Evolutionary conservation across 2,797 vertebrate species (phyloP).

Genomic region (Crocidura indochinensis): DNA sequence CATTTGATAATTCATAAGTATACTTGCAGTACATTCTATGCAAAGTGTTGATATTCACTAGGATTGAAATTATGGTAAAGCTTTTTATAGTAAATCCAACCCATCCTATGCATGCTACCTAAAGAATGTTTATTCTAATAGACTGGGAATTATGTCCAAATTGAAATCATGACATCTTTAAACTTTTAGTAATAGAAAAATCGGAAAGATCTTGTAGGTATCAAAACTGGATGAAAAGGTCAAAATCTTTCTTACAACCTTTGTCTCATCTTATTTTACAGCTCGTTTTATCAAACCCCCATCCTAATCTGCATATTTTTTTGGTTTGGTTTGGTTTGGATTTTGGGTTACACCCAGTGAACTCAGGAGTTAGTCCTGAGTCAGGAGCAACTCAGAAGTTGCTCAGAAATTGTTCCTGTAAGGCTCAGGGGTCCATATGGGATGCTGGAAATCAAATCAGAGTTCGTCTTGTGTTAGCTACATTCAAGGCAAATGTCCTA

Average conservation of each 20-base stretch:
- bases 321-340: no score
- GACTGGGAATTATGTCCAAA: background rate
- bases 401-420: no score
- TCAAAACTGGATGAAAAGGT: background rate
- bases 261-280: constrained; percentile 14
- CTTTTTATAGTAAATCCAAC: background rate
- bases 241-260: background rate
- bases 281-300: background rate
- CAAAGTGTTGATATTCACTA: background rate
- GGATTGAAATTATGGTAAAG: background rate
- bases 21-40: background rate
- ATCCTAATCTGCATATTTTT: background rate
- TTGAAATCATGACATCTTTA: constrained; percentile 25
- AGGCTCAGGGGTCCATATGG: no score
- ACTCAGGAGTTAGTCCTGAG: no score
- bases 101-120: background rate
- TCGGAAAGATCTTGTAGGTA: no score
- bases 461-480: no score
- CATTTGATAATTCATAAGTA: background rate
- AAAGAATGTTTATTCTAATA: background rate
- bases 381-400: no score
- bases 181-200: background rate
- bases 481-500: no score
- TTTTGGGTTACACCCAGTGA: no score
- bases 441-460: no score